phyloP scores from a whole-genome alignment of 2,113 vertebrate genomes.

The Poicephalus gulielmi region DNA sequence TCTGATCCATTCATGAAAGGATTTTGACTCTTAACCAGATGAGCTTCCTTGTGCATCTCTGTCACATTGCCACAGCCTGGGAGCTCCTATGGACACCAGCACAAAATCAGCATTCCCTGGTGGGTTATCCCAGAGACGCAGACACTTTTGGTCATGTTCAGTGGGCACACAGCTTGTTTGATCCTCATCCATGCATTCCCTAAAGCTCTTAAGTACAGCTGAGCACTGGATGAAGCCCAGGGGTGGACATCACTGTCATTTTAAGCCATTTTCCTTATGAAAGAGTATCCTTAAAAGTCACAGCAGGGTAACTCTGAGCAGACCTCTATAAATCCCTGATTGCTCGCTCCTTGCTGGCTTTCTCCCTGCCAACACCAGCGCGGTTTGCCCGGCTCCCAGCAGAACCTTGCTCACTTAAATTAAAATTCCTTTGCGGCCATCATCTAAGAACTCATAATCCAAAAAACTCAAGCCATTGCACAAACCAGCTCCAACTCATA shows the following conservation, averaged over 20 bases:
- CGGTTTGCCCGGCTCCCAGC: constrained; percentile 3
- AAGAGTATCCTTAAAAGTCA: background rate
- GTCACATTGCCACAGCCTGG: background rate
- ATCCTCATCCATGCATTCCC: background rate
- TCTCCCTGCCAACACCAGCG: background rate
- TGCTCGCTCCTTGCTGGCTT: constrained; percentile 19
- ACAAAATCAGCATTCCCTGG: background rate
- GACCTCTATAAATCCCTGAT: background rate
- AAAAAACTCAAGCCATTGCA: constrained; percentile 35
- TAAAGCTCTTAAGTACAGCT: background rate
- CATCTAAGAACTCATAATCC: constrained; percentile 7
- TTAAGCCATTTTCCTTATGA: background rate
- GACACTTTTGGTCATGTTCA: background rate
- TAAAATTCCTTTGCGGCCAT: constrained; percentile 57
- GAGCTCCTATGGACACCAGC: background rate
- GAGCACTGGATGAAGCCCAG: background rate
- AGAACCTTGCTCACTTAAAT: constrained; percentile 43
- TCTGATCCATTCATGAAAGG: background rate
- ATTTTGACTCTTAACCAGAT: background rate
- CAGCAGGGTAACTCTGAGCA: background rate
- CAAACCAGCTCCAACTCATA: constrained; percentile 35
- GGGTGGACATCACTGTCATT: background rate
- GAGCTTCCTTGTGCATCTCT: background rate
- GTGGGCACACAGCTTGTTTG: background rate
- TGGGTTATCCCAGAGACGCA: background rate